phyloP scores from a whole-genome alignment of 2,888 invertebrate genomes.

The Hypolimnas misippus region DNA sequence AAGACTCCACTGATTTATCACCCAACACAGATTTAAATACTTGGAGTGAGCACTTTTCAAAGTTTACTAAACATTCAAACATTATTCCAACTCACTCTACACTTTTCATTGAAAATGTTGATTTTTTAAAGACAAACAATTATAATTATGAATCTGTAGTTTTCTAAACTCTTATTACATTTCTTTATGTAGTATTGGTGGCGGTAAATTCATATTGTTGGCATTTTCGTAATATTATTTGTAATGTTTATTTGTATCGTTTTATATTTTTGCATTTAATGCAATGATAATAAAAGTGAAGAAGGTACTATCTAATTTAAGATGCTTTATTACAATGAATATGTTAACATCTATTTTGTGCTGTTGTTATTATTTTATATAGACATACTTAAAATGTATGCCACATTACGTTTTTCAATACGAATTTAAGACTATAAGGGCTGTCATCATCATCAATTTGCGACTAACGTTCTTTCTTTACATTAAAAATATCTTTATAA shows the following conservation, averaged over 20 bases:
- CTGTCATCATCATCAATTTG: too few species aligned
- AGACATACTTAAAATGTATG: too few species aligned
- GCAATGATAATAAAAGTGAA: background rate
- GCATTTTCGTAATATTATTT: slow-evolving; percentile 1
- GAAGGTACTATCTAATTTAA: background rate
- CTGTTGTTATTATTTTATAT: too few species aligned
- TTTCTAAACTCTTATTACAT: slow-evolving; percentile 45
- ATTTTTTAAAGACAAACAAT: slow-evolving; percentile 50
- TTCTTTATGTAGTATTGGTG: slow-evolving; percentile 19
- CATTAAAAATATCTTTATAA: background rate
- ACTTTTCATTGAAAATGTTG: slow-evolving; percentile 67
- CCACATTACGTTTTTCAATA: too few species aligned
- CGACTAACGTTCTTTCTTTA: background rate
- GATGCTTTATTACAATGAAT: background rate
- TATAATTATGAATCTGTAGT: slow-evolving; percentile 54
- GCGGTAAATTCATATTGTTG: slow-evolving; percentile 7
- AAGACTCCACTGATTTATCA: slow-evolving; percentile 48
- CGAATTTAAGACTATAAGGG: too few species aligned
- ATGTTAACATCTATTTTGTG: background rate
- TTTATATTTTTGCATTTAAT: background rate
- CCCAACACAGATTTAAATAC: slow-evolving; percentile 44
- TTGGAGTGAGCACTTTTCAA: slow-evolving; percentile 54
- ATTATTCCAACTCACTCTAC: slow-evolving; percentile 63
- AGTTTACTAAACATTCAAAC: slow-evolving; percentile 51
- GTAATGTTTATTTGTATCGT: background rate